Base-by-base conservation (phyloP, 2,888 invertebrate species). In the Bhutanitis thaidina region DNA sequence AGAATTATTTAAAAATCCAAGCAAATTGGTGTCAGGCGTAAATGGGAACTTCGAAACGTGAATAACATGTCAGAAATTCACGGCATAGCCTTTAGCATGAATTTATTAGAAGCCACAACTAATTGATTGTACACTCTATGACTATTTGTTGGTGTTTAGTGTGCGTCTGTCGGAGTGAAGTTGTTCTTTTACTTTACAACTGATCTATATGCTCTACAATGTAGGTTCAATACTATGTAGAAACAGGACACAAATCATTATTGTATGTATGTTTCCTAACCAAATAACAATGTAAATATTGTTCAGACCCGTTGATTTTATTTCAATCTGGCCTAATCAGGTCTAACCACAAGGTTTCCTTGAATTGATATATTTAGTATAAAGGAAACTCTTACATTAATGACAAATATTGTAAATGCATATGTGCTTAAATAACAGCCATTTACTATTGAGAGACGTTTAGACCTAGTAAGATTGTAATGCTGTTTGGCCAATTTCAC, bases 131-230 rank as follows among this genome's bases (percentile, higher is more conserved):
- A 70, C 72, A 74, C 71, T 67, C 57, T 71, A 41, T 46, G 41
- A 40, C 61, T 74, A 79, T 86, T 81, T 86, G 83, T 84, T 85
- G 88, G 87, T 87, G 86, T 88, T 86, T 84, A 79, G 88, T 86
- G 88, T 88, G 84, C 84, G 76, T 77, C 76, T 62, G 61, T 62
- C 58, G 27, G 68, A 68, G 62, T 70, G 62, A 58, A 62, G 65
- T 74, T 77, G 71, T 44, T 38, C 65, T 59, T 60, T 44, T 36
- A 20, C 32, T 29, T 49, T 12, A 34, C 14, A 45, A 38, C 43
- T 43, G 10, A 38, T 49, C 32, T 32, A 32, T 43, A 8, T 49
- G 10, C 29, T 37, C 25, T 40, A 1, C 30, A 45, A 25, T 13
- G n/a, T 9, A 5, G 30, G 37, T 20, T 49, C 34, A 38, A 29